phyloP scores from a whole-genome alignment of 2,113 vertebrate species.

The Bubalus kerabau region DNA sequence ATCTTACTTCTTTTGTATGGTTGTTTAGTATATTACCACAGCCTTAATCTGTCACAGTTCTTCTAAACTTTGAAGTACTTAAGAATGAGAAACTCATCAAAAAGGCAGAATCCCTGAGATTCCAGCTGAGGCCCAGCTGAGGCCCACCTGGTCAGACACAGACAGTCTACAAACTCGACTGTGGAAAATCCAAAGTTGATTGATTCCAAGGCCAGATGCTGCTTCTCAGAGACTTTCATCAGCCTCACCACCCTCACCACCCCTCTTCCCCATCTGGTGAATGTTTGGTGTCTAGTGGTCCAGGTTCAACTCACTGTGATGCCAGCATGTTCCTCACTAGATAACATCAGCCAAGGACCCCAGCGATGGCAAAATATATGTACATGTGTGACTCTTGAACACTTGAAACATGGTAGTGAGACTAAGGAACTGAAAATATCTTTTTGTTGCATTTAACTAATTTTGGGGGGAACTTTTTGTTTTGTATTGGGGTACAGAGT shows the following conservation, averaged over 20 bases:
- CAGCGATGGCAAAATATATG: neutral
- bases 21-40: neutral
- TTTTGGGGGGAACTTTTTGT: neutral
- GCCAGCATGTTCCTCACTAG: neutral
- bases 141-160: neutral
- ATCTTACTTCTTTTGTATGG: neutral
- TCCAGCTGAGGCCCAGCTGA: neutral
- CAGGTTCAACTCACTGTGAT: neutral
- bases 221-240: neutral
- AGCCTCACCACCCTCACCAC: neutral
- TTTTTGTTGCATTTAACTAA: neutral
- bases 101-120: neutral
- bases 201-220: neutral
- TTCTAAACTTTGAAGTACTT: neutral
- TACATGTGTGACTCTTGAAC: rapidly evolving
- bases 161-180: neutral
- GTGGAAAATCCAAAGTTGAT: neutral
- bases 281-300: neutral
- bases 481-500: neutral
- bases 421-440: neutral
- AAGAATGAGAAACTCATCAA: neutral
- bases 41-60: neutral
- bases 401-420: neutral
- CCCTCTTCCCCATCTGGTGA: neutral
- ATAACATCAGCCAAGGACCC: neutral